Evolutionary conservation across 2,113 vertebrate genomes (phyloP).

Genomic region (Osmerus eperlanus): DNA sequence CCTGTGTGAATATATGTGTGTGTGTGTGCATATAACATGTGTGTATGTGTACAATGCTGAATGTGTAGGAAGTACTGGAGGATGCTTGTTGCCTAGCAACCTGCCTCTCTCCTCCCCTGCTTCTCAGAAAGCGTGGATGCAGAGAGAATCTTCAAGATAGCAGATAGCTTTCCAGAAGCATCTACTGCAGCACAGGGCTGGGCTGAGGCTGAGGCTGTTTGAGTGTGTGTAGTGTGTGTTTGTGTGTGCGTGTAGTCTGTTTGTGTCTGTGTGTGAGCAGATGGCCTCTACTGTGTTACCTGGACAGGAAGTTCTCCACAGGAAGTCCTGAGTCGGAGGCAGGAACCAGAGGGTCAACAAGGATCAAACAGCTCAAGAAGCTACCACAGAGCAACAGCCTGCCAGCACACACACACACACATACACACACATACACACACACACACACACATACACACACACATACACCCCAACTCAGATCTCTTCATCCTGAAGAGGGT

Average conservation of each 20-base stretch:
- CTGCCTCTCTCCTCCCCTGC: slow-evolving; percentile 18
- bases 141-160: not conserved
- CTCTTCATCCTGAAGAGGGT: too few relatives aligned
- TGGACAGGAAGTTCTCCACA: slow-evolving; percentile 34
- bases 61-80: slow-evolving; percentile 50
- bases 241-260: not conserved
- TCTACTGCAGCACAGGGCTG: too few relatives aligned
- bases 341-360: slow-evolving; percentile 47
- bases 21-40: not conserved
- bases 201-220: not conserved
- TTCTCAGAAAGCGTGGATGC: slow-evolving; percentile 1
- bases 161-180: not conserved
- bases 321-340: slow-evolving; percentile 25
- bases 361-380: slow-evolving; percentile 46
- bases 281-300: slow-evolving; percentile 43
- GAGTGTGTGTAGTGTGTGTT: not conserved
- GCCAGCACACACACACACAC: slow-evolving; percentile 17
- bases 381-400: slow-evolving; percentile 14
- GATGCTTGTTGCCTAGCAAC: slow-evolving; percentile 56
- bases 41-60: slow-evolving; percentile 16
- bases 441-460: not conserved
- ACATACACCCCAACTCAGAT: too few relatives aligned
- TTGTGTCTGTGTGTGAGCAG: slow-evolving; percentile 22
- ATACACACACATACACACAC: slow-evolving; percentile 10
- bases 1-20: slow-evolving; percentile 5